Evolutionary conservation across 1,140 invertebrate genomes (phyloP), one percentile per base, ranked within the genome.

Genomic region (Oreohelix idahoensis): DNA sequence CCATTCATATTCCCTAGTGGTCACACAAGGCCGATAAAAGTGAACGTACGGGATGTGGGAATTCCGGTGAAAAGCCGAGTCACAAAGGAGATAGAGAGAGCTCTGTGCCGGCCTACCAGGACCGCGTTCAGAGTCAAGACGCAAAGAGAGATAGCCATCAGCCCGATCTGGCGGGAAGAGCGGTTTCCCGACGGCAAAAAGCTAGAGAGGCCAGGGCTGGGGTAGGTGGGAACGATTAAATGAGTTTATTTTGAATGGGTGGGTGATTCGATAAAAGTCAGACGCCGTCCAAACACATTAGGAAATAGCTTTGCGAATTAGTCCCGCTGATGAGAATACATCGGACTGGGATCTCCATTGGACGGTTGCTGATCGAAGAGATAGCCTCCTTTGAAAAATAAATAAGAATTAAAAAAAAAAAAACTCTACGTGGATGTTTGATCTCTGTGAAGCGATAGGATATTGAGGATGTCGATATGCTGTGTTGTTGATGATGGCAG

Each of bases 281-380:
- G 58, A 29, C 35, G 51, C 77, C 4, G 29, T 63, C 58, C 32
- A 69, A 79, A 69, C 77, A 79, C 77, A 79, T 79, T 79, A 79
- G 77, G 77, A 79, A 79, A 79, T 79, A 79, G 77, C 77, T 81
- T 81, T 81, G 66, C 79, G 79, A 42, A 81, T 71, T 81, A 81
- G 79, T 70, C 2, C 23, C 51, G 38, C 69, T 71, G 66, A 81
- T 81, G 69, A 71, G 42, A 51, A 13, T 23, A 13, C 74, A 76
- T 76, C 74, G 45, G 23, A 29, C 39, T 76, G 1, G 29, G 74
- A 76, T 76, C 74, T 51, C 36, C 1, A 36, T 17, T 39, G 8
- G 71, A 66, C 29, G 63, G 63, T n/a, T 66, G 63, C 8, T 66
- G 63, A 66, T 66, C n/a, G 63, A 32, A 35, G 63, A 29, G 63